Evolutionary conservation across 2,888 invertebrate species (phyloP).

Genomic region (Cheiracanthium punctorium): DNA sequence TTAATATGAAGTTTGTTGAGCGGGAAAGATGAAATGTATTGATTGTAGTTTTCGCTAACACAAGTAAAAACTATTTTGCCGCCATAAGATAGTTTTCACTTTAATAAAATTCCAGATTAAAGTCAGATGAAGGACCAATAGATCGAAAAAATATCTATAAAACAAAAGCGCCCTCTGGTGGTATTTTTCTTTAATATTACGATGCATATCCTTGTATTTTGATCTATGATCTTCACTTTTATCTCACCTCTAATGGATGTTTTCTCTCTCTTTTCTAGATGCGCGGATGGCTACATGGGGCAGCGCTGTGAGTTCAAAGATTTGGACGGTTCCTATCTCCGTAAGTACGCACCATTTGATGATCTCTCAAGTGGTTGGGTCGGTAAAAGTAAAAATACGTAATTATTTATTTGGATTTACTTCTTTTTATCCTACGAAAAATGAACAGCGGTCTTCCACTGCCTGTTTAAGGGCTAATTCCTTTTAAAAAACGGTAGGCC

Average conservation of each 20-base stretch:
- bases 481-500: no score
- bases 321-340: conserved; percentile 94
- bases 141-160: no score
- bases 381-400: conserved; percentile 22
- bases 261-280: conserved; percentile 78
- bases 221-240: background rate
- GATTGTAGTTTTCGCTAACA: no score
- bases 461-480: no score
- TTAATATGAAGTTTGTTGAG: no score
- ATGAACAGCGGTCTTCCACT: no score
- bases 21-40: no score
- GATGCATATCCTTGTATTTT: background rate
- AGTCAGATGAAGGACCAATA: no score
- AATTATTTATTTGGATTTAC: background rate
- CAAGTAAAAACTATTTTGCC: no score
- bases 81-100: no score
- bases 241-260: background rate
- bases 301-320: conserved; percentile 97
- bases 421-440: background rate
- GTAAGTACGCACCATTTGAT: conserved; percentile 78
- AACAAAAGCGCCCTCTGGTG: background rate
- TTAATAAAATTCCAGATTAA: no score
- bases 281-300: conserved; percentile 94
- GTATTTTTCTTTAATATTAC: background rate
- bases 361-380: conserved; percentile 57